These are phyloP conservation scores for Eolophus roseicapilla DNA, from an alignment of 2,113 vertebrate species.

Conservation along the genomic window DNA sequence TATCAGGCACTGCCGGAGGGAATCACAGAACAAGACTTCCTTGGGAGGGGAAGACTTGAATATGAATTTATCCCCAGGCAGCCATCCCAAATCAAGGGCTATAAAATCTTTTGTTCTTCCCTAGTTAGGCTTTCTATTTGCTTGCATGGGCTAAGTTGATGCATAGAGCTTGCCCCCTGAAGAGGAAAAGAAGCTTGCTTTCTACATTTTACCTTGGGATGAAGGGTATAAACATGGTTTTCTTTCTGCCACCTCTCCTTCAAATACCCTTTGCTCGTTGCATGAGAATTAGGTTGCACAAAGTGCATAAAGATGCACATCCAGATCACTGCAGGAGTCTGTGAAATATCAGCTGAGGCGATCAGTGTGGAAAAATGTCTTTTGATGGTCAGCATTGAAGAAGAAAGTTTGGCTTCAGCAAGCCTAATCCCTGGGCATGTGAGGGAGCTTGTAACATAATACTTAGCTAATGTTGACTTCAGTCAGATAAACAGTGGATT, in stretches of 20 bases:
- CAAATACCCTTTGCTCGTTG: neutral
- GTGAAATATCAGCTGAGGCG: neutral
- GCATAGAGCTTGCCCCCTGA: neutral
- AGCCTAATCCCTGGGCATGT: neutral
- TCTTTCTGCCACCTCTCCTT: neutral
- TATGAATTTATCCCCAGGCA: neutral
- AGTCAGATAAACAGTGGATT: neutral
- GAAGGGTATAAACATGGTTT: neutral
- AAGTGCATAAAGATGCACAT: neutral
- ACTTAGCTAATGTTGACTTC: neutral
- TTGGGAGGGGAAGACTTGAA: neutral
- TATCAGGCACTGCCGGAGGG: accelerated
- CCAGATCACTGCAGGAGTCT: neutral
- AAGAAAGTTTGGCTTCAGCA: neutral
- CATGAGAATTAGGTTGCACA: neutral
- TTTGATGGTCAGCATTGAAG: neutral
- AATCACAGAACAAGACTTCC: neutral
- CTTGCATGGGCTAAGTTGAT: neutral
- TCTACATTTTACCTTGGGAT: neutral
- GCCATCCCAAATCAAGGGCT: neutral
- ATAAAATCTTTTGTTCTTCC: neutral
- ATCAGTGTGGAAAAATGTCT: neutral
- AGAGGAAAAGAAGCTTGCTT: neutral
- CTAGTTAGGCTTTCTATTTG: neutral
- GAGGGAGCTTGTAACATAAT: neutral